Percentiles rank a stretch among this genome's conserved stretches.
Evolutionary conservation across 2,797 vertebrate species (phyloP).

Genomic region (Enteromius treurensis): DNA sequence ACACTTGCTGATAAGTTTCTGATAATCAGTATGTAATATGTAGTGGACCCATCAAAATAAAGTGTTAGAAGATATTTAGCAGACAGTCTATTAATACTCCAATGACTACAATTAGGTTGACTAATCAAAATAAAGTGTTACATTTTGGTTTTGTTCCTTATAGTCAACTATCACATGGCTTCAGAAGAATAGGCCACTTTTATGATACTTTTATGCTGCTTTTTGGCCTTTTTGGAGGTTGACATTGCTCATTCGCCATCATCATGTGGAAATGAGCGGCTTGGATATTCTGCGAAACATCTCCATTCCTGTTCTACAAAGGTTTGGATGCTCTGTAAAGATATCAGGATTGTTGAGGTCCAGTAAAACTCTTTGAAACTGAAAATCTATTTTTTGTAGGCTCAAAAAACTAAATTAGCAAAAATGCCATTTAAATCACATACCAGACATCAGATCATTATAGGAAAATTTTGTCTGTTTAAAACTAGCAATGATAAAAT

Average conservation of each 20-base stretch:
- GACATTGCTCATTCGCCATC: neutral
- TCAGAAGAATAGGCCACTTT: neutral
- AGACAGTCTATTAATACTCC: too few relatives aligned
- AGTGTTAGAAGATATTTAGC: too few relatives aligned
- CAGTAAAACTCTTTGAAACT: neutral
- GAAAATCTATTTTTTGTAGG: neutral
- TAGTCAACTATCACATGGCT: neutral
- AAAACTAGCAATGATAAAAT: constrained; percentile 1
- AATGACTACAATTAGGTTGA: too few relatives aligned
- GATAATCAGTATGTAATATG: too few relatives aligned
- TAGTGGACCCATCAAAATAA: too few relatives aligned
- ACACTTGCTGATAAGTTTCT: too few relatives aligned
- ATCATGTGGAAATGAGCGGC: neutral
- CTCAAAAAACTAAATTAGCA: neutral
- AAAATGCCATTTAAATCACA: neutral
- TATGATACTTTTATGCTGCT: neutral
- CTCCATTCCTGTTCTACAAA: neutral
- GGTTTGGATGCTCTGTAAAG: neutral
- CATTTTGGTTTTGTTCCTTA: neutral
- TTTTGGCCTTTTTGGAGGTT: neutral
- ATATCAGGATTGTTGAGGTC: neutral
- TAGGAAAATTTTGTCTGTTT: neutral
- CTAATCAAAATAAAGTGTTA: too few relatives aligned
- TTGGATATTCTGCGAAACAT: neutral
- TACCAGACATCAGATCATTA: neutral